Evolutionary conservation across 2,113 vertebrate genomes (phyloP), one percentile per base, ranked within the genome.

Genomic region (Erythrolamprus reginae): DNA sequence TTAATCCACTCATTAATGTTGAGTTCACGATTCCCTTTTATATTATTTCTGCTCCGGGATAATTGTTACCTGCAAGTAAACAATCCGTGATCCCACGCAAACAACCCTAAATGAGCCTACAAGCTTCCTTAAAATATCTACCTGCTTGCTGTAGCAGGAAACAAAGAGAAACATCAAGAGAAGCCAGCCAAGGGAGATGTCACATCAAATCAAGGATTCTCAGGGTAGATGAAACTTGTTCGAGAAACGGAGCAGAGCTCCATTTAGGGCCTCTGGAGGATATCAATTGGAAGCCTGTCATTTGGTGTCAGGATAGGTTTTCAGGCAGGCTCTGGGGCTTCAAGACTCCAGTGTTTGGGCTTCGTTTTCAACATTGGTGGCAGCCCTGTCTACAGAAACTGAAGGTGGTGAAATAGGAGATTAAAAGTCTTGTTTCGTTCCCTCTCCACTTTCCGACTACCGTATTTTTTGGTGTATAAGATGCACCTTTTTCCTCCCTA

Each of bases 231-330:
- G 94, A 95, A 95, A 93, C 92, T 94, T 50, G 95, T 93, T 95
- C 90, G 92, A 93, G 95, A 96, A 96, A 93, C 86, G 92, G 93
- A 26, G 47, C 90, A 93, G 95, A 96, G 95, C 93, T 94, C 93
- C 91, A 93, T 95, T 96, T 94, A 93, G 92, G 93, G 95, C 92
- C 95, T 96, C 95, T 84, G 50, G 95, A 95, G 96, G 92, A 93
- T 96, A 94, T 95, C 95, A 95, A 95, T 95, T 95, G 95, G 91
- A 94, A 96, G 92, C 52, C 95, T 96, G 96, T 96, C 96, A 96
- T 95, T 96, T 92, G 95, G 96, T 93, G 95, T 96, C 95, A 95
- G 95, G 95, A 95, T 95, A 96, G 93, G 91, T 96, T 95, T 95
- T 94, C n/a, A 93, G 92, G 95, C 95, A 96, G 94, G 94, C 95